These are phyloP conservation scores for Hylia prasina DNA, from an alignment of 2,113 vertebrate genomes.

Conservation along the genomic window DNA sequence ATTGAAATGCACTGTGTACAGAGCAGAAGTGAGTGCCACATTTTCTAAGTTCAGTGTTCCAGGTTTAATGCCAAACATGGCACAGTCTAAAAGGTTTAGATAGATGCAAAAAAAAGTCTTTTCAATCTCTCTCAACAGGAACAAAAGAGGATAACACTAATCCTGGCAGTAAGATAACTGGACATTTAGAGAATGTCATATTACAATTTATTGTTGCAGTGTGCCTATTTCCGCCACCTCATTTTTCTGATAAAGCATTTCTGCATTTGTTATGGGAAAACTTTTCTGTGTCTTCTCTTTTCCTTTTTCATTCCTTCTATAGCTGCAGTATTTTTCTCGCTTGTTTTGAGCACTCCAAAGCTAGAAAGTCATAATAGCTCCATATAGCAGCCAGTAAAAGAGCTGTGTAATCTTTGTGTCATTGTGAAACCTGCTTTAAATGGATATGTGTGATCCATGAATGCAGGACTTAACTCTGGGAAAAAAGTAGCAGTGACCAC, in stretches of 20 bases:
- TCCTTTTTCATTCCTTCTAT: not conserved
- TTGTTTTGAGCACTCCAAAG: not conserved
- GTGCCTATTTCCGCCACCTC: not conserved
- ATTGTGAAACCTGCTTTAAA: not conserved
- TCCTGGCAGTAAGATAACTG: conserved; percentile 16
- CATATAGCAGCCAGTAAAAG: not conserved
- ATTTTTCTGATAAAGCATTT: not conserved
- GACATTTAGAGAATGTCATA: not conserved
- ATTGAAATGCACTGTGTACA: conserved; percentile 53
- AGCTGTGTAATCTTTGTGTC: not conserved
- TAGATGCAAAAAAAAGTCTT: not conserved
- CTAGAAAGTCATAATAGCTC: not conserved
- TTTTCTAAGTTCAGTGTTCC: conserved; percentile 33
- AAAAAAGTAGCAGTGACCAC: not conserved
- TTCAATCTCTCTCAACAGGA: conserved; percentile 2
- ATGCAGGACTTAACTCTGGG: not conserved
- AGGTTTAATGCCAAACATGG: conserved; percentile 39
- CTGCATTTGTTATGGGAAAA: not conserved
- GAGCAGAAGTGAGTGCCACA: conserved; percentile 50
- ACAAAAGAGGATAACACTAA: conserved; percentile 5
- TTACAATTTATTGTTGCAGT: not conserved
- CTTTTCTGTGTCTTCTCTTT: not conserved
- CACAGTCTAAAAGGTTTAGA: conserved; percentile 36
- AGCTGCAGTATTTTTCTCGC: not conserved
- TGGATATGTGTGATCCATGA: not conserved